Evolutionary conservation across 2,888 invertebrate species (phyloP).

Genomic region (Leptinotarsa tumamoca): DNA sequence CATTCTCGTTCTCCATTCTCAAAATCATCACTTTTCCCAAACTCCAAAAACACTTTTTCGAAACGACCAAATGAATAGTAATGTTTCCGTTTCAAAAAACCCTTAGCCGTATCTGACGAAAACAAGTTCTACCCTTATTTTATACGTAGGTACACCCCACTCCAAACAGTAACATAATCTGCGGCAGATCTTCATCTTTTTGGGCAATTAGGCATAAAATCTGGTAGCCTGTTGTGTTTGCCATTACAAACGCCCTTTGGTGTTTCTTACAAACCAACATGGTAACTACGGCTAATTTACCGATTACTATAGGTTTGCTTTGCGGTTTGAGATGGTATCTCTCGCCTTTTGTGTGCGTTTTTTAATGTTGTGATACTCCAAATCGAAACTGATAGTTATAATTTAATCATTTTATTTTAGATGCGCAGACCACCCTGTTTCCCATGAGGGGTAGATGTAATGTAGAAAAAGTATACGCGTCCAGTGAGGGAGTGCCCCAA

Average conservation of each 20-base stretch:
- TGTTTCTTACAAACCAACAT: slow-evolving; percentile 37
- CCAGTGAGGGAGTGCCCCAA: background rate
- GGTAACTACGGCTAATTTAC: slow-evolving; percentile 35
- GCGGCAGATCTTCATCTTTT: slow-evolving; percentile 57
- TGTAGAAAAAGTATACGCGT: background rate
- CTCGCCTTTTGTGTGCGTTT: slow-evolving; percentile 36
- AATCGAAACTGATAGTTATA: slow-evolving; percentile 2
- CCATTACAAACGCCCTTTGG: slow-evolving; percentile 41
- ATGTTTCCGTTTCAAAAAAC: slow-evolving; percentile 47
- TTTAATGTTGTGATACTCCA: slow-evolving; percentile 3
- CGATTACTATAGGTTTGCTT: slow-evolving; percentile 15
- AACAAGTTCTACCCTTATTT: slow-evolving; percentile 42
- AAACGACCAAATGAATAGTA: slow-evolving; percentile 46
- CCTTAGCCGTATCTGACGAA: slow-evolving; percentile 26
- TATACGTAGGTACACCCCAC: slow-evolving; percentile 41
- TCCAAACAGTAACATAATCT: slow-evolving; percentile 42
- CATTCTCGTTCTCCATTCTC: slow-evolving; percentile 40
- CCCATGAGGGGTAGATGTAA: slow-evolving; percentile 9
- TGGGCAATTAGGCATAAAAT: slow-evolving; percentile 64
- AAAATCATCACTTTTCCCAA: slow-evolving; percentile 37
- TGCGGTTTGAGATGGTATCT: slow-evolving; percentile 34
- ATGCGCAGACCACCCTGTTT: slow-evolving; percentile 19
- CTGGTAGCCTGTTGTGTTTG: slow-evolving; percentile 54
- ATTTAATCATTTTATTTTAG: slow-evolving; percentile 13
- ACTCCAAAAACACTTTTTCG: slow-evolving; percentile 45